Evolutionary conservation across 2,888 invertebrate genomes (phyloP).

Genomic region (Phania funesta): DNA sequence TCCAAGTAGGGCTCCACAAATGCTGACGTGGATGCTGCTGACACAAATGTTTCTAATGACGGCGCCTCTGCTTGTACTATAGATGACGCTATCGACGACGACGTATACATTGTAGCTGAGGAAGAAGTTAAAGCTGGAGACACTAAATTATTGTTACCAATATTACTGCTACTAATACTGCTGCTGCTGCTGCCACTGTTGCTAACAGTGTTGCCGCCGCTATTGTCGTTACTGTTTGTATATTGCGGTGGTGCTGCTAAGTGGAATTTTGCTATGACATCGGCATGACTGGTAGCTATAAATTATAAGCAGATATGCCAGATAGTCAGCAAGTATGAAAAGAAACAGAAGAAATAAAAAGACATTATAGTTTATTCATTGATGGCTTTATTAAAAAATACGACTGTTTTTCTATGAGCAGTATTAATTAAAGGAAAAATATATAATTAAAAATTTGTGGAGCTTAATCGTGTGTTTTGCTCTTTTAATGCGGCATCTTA

Average conservation of each 20-base stretch:
- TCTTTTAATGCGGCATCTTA: no score
- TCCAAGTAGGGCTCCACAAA: slow-evolving; percentile 89
- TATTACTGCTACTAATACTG: slow-evolving; percentile 23
- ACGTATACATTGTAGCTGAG: slow-evolving; percentile 59
- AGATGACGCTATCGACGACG: slow-evolving; percentile 67
- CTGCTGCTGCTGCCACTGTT: slow-evolving; percentile 12
- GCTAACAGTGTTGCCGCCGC: background rate
- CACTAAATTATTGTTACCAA: slow-evolving; percentile 45
- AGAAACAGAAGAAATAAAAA: slow-evolving; percentile 10
- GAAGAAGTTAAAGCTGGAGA: slow-evolving; percentile 55
- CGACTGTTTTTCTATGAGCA: background rate
- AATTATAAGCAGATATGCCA: slow-evolving; percentile 32
- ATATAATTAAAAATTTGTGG: no score
- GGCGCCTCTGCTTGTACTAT: slow-evolving; percentile 67
- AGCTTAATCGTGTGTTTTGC: no score
- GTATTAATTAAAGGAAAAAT: background rate
- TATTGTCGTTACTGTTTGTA: slow-evolving; percentile 48
- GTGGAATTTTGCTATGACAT: slow-evolving; percentile 70
- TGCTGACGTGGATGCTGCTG: slow-evolving; percentile 70
- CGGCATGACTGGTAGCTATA: slow-evolving; percentile 68
- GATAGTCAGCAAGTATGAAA: slow-evolving; percentile 10
- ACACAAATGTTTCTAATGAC: slow-evolving; percentile 72
- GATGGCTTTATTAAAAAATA: background rate
- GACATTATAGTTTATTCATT: slow-evolving; percentile 39
- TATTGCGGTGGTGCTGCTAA: slow-evolving; percentile 56